A percentile compares a stretch with the other conserved stretches of the same genome.
Conservation (phyloP, 2,888 invertebrate species). For the Drosophila austrosaltans region DNA sequence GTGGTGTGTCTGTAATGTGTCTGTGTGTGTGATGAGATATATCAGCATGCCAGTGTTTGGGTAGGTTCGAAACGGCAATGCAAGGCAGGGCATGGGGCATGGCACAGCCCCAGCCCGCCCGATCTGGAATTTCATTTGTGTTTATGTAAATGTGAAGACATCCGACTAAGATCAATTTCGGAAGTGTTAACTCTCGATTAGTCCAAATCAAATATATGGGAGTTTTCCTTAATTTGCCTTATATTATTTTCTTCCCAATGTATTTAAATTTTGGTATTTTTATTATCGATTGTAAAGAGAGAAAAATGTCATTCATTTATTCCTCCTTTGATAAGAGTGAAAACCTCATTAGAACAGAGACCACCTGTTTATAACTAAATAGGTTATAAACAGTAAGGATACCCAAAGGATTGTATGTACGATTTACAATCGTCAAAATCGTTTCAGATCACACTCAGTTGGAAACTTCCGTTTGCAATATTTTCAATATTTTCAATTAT, state of each 20-base stretch:
- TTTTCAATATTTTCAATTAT: too few species aligned
- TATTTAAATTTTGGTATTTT: too few species aligned
- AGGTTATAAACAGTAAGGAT: too few species aligned
- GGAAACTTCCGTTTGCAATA: too few species aligned
- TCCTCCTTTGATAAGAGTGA: too few species aligned
- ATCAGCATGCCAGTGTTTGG: constrained; percentile 16
- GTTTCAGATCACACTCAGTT: neutral
- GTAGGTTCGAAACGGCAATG: neutral
- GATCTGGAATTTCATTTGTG: neutral
- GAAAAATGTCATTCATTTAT: too few species aligned
- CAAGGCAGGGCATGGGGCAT: neutral
- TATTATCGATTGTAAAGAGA: too few species aligned
- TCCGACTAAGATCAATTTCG: neutral
- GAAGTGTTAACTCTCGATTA: neutral
- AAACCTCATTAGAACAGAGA: too few species aligned
- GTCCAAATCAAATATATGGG: neutral
- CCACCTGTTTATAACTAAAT: too few species aligned
- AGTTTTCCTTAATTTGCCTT: neutral
- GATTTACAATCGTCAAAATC: neutral
- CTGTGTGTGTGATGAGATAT: neutral
- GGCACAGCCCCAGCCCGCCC: neutral
- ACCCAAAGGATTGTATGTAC: neutral
- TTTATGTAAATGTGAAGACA: neutral
- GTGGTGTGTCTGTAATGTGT: neutral
- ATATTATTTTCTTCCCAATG: too few species aligned